Base-by-base conservation (phyloP, 2,113 vertebrate species). In the Myotis brandtii region DNA sequence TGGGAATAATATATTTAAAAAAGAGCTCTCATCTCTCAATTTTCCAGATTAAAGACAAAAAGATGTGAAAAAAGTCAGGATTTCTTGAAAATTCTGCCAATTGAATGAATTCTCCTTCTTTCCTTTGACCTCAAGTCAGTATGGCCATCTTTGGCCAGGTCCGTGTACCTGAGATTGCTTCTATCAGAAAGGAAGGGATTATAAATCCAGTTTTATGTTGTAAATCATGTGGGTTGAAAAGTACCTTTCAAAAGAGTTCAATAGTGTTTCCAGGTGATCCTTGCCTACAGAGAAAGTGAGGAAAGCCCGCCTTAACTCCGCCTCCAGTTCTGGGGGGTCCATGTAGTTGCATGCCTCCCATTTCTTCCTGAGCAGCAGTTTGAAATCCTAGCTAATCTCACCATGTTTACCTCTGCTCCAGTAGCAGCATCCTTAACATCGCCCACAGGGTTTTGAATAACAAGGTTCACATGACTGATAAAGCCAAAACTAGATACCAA, bases 121-220 rank as follows among this genome's bases (percentile, higher is more conserved):
- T 59, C 62, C 72, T 90, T 73, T 23, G 10, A 34, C 14, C 5
- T 62, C 2, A 56, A 70, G 27, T 50, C 32, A 43, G 23, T 30
- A 14, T 92, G 59, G 37, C 62, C 34, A 79, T 73, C 11, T 54
- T 37, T 59, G 30, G 30, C 34, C 52, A 70, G 46, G 48, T 46
- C 34, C 64, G 9, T 27, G 23, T 48, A 9, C 46, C 37, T 64
- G 13, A 54, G 32, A 17, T 27, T 82, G 27, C 66, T 79, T 66
- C 84, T 52, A 25, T 64, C 18, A 95, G 34, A 86, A 64, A 79
- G 25, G 48, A 86, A 77, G 20, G 34, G 23, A 67, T 89, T 73
- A 82, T 25, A 81, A 89, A 67, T 83, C 5, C 25, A 46, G 88
- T 86, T 95, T 59, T 86, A 92, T 86, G 59, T 62, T 27, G 25